Conservation (phyloP, 2,888 invertebrate species). For the Augiades crinisus region DNA sequence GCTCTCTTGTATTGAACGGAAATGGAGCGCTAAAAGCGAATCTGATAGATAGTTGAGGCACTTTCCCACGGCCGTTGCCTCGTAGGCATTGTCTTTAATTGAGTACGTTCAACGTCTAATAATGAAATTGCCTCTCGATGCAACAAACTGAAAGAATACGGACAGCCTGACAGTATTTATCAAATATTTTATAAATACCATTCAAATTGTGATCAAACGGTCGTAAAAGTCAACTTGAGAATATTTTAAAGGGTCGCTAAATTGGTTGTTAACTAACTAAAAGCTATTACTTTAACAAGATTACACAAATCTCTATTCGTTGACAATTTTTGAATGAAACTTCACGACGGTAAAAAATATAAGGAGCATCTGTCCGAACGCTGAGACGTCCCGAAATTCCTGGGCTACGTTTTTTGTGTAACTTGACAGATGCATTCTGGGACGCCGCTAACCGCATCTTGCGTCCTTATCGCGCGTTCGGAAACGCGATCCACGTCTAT, state of each 20-base stretch:
- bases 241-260: conserved; percentile 51
- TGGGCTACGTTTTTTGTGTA: conserved; percentile 70
- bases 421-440: conserved; percentile 79
- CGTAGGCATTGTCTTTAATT: conserved; percentile 37
- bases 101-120: conserved; percentile 45
- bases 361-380: conserved; percentile 66
- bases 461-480: conserved; percentile 70
- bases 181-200: neutral
- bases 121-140: conserved; percentile 34
- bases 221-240: conserved; percentile 31
- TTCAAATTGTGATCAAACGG: neutral
- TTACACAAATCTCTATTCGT: conserved; percentile 77
- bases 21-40: conserved; percentile 68
- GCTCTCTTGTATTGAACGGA: conserved; percentile 54
- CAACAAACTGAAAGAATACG: conserved; percentile 6
- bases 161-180: neutral
- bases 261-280: conserved; percentile 59
- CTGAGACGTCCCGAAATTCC: conserved; percentile 77
- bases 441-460: conserved; percentile 77
- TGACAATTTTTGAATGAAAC: conserved; percentile 79
- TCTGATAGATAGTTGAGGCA: conserved; percentile 46
- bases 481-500: conserved; percentile 65
- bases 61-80: conserved; percentile 43
- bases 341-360: conserved; percentile 65
- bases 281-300: conserved; percentile 72